These are phyloP conservation scores for Saxidomus purpurata DNA, from an alignment of 1,140 invertebrate species.

Conservation along the genomic window DNA sequence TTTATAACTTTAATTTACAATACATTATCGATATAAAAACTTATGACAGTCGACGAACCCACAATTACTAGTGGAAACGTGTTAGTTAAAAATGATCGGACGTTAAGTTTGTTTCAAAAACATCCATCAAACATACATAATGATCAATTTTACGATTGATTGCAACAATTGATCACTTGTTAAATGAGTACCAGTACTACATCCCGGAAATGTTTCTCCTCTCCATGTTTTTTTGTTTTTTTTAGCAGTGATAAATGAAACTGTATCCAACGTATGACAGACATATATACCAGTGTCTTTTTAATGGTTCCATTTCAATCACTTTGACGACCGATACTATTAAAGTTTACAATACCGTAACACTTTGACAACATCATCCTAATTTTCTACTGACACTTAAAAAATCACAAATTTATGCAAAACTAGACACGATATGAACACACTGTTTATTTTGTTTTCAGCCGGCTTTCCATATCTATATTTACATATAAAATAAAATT, in stretches of 20 bases:
- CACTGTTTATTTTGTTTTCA: too few species aligned
- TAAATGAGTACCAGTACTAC: not conserved
- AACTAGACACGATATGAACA: too few species aligned
- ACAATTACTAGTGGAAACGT: not conserved
- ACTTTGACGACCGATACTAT: too few species aligned
- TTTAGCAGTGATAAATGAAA: not conserved
- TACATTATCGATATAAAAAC: not conserved
- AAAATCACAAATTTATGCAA: too few species aligned
- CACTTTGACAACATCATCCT: too few species aligned
- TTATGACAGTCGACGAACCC: not conserved
- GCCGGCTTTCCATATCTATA: too few species aligned
- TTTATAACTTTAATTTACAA: constrained; percentile 15
- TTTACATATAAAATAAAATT: too few species aligned
- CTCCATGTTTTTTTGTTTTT: not conserved
- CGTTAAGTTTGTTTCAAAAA: not conserved
- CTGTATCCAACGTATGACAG: not conserved
- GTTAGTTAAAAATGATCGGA: not conserved
- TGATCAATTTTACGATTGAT: constrained; percentile 30
- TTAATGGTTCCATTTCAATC: too few species aligned
- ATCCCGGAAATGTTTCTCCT: not conserved
- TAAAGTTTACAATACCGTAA: too few species aligned
- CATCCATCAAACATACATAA: not conserved
- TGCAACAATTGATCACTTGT: constrained; percentile 16
- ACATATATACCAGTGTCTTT: too few species aligned
- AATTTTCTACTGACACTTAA: too few species aligned